phyloP scores from a whole-genome alignment of 2,888 invertebrate species.

The Drosophila infuscata region DNA sequence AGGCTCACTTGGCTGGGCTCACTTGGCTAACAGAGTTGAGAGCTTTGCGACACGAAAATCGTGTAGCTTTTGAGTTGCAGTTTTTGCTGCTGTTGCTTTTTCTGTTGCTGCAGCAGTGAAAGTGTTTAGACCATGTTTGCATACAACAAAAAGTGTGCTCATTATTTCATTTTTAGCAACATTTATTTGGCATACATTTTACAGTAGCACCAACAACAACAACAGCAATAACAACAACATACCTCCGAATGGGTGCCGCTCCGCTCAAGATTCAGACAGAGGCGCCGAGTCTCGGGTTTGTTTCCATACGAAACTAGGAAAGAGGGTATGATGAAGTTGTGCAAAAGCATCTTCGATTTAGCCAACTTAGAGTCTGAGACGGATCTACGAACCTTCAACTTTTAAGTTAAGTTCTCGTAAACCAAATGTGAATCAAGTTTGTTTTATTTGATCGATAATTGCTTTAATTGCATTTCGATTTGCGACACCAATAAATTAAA shows the following conservation, averaged over 20 bases:
- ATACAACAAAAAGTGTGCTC: slow-evolving; percentile 55
- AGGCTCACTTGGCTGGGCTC: not conserved
- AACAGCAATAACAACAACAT: slow-evolving; percentile 25
- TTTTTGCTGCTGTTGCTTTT: slow-evolving; percentile 13
- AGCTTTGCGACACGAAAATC: slow-evolving; percentile 60
- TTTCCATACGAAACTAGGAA: not conserved
- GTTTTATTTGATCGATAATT: not conserved
- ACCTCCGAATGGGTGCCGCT: slow-evolving; percentile 41
- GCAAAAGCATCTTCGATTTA: not conserved
- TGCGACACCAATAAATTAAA: not conserved
- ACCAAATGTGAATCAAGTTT: not conserved
- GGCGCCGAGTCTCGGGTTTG: not conserved
- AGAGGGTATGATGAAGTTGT: not conserved
- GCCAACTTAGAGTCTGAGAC: not conserved
- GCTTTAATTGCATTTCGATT: too few relatives aligned
- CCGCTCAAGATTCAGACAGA: slow-evolving; percentile 25
- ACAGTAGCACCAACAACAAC: slow-evolving; percentile 21
- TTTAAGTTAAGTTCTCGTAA: not conserved
- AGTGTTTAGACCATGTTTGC: slow-evolving; percentile 58
- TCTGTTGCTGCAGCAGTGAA: slow-evolving; percentile 51
- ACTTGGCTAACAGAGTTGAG: slow-evolving; percentile 30
- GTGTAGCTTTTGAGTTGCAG: slow-evolving; percentile 46
- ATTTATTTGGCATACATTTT: slow-evolving; percentile 60
- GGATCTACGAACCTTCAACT: not conserved
- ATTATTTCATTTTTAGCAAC: slow-evolving; percentile 62